A percentile compares a stretch with the other conserved stretches of the same genome.
phyloP scores from a whole-genome alignment of 2,113 vertebrate genomes.

The Hippocampus zosterae region DNA sequence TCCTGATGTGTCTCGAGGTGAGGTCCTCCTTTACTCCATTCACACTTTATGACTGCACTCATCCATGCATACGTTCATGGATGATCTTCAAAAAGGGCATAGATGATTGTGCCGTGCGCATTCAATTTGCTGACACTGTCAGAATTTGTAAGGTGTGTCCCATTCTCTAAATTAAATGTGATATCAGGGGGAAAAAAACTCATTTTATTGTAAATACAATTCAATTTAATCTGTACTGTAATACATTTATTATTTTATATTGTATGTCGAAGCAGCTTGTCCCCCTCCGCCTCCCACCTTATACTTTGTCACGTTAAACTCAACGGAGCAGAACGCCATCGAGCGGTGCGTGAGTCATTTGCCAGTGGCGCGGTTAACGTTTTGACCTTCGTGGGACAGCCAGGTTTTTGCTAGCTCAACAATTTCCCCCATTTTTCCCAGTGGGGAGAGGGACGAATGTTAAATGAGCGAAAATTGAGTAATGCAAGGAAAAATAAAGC shows the following conservation, averaged over 20 bases:
- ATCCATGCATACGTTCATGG: background rate
- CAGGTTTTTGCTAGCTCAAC: slow-evolving; percentile 51
- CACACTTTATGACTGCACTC: background rate
- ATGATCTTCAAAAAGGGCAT: background rate
- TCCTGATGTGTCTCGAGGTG: background rate
- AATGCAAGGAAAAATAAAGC: background rate
- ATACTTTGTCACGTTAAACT: slow-evolving; percentile 27
- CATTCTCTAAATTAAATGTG: too few relatives aligned
- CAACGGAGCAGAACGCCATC: slow-evolving; percentile 50
- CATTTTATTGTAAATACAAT: too few relatives aligned
- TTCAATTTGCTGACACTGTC: too few relatives aligned
- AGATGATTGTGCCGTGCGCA: too few relatives aligned
- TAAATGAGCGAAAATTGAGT: background rate
- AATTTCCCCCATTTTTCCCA: slow-evolving; percentile 42
- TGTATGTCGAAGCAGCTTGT: background rate
- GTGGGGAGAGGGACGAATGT: slow-evolving; percentile 16
- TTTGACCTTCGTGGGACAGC: slow-evolving; percentile 56
- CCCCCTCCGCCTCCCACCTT: background rate
- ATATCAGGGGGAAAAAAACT: too few relatives aligned
- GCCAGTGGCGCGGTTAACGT: slow-evolving; percentile 47
- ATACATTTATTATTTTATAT: too few relatives aligned
- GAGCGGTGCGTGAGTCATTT: slow-evolving; percentile 51
- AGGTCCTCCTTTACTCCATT: background rate
- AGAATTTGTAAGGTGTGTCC: too few relatives aligned
- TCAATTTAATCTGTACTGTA: too few relatives aligned